Percentiles rank a stretch among this genome's conserved stretches.
Conservation (phyloP, 2,797 vertebrate genomes). For the Cyprinella venusta region DNA sequence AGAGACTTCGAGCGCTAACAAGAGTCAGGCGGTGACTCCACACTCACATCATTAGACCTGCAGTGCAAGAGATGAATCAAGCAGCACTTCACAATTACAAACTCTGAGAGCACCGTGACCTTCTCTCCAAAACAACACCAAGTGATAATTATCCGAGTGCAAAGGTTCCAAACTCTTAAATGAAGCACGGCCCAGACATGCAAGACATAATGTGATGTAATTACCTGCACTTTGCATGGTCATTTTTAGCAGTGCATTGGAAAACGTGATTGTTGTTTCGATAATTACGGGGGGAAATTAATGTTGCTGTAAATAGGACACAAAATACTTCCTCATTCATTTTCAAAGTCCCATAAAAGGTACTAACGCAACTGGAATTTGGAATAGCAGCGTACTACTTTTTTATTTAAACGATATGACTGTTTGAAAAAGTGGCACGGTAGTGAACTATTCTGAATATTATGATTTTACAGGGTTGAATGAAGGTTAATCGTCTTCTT, state of each 20-base stretch:
- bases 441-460: background rate
- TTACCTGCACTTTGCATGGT: background rate
- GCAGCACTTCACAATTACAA: conserved; percentile 26
- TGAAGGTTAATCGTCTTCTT: background rate
- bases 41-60: background rate
- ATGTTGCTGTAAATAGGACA: background rate
- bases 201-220: conserved; percentile 11
- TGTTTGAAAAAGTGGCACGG: too few relatives aligned
- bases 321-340: background rate
- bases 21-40: background rate
- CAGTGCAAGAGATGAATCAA: conserved; percentile 11
- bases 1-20: conserved; percentile 8
- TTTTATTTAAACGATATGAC: background rate
- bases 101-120: conserved; percentile 32
- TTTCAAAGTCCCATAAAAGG: background rate
- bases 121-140: background rate
- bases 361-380: background rate
- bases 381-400: background rate
- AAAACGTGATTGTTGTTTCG: background rate
- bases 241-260: conserved; percentile 2
- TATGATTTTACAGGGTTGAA: background rate
- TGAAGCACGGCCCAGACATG: background rate
- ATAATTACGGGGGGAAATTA: background rate
- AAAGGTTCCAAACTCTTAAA: background rate
- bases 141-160: background rate